Percentiles rank a stretch among this genome's conserved stretches.
Evolutionary conservation across 2,797 vertebrate genomes (phyloP).

Genomic region (Nannoperca obscura): DNA sequence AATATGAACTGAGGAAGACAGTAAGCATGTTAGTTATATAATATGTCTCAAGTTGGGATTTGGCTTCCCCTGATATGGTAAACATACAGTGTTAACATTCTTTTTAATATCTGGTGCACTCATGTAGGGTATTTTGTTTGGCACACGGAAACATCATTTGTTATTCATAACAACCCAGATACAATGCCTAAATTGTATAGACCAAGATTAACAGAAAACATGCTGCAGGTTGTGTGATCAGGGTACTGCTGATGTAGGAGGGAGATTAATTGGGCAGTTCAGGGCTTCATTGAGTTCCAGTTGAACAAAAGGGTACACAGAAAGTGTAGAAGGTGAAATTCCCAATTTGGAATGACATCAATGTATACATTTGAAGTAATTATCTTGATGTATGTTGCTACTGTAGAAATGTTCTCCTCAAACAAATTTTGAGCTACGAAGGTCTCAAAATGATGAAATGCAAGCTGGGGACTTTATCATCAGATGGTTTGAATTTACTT

Average conservation of each 20-base stretch:
- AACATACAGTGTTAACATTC: constrained; percentile 44
- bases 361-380: constrained; percentile 12
- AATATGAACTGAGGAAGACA: constrained; percentile 42
- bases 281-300: constrained; percentile 1
- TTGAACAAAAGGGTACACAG: neutral
- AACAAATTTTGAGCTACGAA: constrained; percentile 12
- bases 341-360: neutral
- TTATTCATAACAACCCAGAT: constrained; percentile 43
- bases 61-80: constrained; percentile 34
- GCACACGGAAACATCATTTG: constrained; percentile 35
- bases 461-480: neutral
- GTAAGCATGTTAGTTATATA: constrained; percentile 44
- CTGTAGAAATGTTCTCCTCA: constrained; percentile 14
- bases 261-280: neutral
- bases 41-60: constrained; percentile 47
- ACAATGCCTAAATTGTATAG: constrained; percentile 4
- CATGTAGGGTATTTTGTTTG: constrained; percentile 41
- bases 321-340: neutral
- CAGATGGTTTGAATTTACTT: too few relatives aligned
- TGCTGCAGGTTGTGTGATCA: constrained; percentile 13
- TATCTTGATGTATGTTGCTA: constrained; percentile 19
- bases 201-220: neutral
- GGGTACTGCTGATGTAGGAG: neutral
- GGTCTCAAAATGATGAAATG: constrained; percentile 15
- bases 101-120: constrained; percentile 39